Percentiles rank a stretch among this genome's conserved stretches.
Conservation (phyloP, 2,797 vertebrate genomes). For the Podarcis lilfordi region DNA sequence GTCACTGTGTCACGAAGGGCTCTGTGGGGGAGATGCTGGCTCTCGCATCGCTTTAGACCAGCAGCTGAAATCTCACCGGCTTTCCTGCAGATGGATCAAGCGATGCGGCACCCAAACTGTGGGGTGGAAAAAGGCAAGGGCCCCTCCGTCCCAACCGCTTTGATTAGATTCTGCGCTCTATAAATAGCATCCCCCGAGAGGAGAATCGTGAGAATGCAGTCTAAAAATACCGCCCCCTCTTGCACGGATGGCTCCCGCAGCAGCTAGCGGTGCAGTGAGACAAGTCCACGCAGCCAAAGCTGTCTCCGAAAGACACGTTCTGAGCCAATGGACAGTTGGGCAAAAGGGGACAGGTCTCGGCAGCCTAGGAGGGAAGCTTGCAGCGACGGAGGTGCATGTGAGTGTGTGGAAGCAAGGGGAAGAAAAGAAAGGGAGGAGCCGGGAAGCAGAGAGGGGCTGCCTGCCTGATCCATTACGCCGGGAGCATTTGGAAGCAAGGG, state of each 20-base stretch:
- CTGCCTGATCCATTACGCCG: neutral
- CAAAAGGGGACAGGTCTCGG: too few species aligned
- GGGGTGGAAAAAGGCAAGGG: neutral
- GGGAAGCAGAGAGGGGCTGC: neutral
- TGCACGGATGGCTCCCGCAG: neutral
- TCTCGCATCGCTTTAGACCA: neutral
- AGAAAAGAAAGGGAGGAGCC: neutral
- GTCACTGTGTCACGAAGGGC: neutral
- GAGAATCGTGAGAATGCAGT: conserved; percentile 49
- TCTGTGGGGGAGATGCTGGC: accelerated
- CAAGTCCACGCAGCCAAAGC: too few species aligned
- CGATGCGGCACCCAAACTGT: neutral
- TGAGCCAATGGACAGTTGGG: too few species aligned
- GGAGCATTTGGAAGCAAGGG: neutral
- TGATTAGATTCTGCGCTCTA: conserved; percentile 52
- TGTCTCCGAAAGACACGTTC: neutral
- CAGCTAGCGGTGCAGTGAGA: neutral
- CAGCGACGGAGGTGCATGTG: neutral
- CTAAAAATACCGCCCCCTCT: conserved; percentile 63
- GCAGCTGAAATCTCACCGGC: neutral
- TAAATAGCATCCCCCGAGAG: conserved; percentile 57
- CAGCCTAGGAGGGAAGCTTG: neutral
- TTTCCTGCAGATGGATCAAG: neutral
- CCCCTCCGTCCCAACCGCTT: neutral
- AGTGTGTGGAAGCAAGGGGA: neutral